These are phyloP conservation scores for Eulemur rubriventer DNA, from an alignment of 2,797 vertebrate species.

Conservation along the genomic window DNA sequence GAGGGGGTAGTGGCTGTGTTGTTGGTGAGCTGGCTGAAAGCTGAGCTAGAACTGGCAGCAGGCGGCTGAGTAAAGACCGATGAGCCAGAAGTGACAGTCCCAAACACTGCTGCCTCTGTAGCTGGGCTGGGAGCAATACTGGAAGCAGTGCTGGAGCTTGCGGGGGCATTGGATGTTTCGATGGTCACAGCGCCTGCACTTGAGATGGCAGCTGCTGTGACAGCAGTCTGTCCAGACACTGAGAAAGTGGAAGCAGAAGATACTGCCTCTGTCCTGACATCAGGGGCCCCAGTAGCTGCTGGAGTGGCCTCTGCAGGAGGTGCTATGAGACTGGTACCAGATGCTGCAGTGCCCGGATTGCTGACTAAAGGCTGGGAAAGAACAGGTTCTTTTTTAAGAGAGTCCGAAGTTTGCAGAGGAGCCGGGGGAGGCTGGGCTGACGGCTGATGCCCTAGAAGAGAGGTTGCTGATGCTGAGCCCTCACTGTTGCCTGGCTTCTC, in stretches of 20 bases:
- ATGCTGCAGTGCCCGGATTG: neutral
- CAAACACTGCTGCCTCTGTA: conserved; percentile 65
- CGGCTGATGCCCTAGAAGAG: conserved; percentile 9
- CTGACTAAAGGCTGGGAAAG: neutral
- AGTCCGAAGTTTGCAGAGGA: conserved; percentile 60
- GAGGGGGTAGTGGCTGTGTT: conserved; percentile 74
- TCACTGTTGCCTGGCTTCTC: conserved; percentile 81
- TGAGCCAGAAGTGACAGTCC: conserved; percentile 64
- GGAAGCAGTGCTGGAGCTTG: conserved; percentile 36
- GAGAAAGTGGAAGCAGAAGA: neutral
- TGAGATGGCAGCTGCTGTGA: neutral
- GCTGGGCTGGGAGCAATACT: conserved; percentile 58
- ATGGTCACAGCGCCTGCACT: neutral
- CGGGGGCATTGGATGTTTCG: conserved; percentile 39
- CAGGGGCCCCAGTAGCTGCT: conserved; percentile 52
- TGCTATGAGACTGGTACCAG: neutral
- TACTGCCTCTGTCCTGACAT: conserved; percentile 39
- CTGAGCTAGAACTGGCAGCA: conserved; percentile 78
- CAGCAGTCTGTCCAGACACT: conserved; percentile 54
- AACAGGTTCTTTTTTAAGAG: conserved; percentile 15
- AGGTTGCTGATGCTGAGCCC: conserved; percentile 15
- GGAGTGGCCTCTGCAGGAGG: conserved; percentile 36
- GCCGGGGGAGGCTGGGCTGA: conserved; percentile 60
- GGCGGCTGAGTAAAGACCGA: conserved; percentile 78
- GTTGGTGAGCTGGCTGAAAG: conserved; percentile 85